These are phyloP conservation scores for Malurus splendens DNA, from an alignment of 2,797 vertebrate species.

Conservation along the genomic window DNA sequence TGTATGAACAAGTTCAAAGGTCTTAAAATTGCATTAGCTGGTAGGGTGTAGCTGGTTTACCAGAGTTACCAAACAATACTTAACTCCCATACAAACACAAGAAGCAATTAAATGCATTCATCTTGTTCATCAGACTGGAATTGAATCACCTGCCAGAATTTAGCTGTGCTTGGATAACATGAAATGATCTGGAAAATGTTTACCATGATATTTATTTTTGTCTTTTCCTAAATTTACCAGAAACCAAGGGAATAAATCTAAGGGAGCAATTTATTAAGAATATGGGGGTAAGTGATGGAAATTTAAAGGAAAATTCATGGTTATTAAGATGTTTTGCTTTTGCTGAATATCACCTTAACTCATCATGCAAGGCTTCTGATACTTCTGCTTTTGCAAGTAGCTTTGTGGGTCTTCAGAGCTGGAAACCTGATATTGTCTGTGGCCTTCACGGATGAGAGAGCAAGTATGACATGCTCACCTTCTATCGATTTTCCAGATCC, in stretches of 20 bases:
- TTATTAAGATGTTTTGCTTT: background rate
- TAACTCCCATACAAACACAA: background rate
- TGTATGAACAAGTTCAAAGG: background rate
- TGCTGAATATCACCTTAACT: background rate
- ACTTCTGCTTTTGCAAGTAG: background rate
- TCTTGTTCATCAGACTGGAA: background rate
- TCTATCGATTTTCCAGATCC: conserved; percentile 43
- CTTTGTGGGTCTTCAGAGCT: background rate
- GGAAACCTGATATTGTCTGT: conserved; percentile 13
- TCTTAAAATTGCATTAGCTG: background rate
- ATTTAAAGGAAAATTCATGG: background rate
- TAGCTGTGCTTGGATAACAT: background rate
- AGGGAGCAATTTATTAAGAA: background rate
- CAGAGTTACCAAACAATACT: background rate
- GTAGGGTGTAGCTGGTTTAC: background rate
- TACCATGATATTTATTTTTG: background rate
- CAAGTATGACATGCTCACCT: background rate
- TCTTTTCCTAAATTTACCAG: background rate
- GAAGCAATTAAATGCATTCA: background rate
- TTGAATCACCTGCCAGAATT: background rate
- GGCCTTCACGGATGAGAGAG: background rate
- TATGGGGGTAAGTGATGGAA: background rate
- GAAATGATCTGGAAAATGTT: background rate
- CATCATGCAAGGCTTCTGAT: background rate
- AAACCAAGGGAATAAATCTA: background rate